phyloP scores from a whole-genome alignment of 1,140 invertebrate genomes.

The Lordiphosa stackelbergi region DNA sequence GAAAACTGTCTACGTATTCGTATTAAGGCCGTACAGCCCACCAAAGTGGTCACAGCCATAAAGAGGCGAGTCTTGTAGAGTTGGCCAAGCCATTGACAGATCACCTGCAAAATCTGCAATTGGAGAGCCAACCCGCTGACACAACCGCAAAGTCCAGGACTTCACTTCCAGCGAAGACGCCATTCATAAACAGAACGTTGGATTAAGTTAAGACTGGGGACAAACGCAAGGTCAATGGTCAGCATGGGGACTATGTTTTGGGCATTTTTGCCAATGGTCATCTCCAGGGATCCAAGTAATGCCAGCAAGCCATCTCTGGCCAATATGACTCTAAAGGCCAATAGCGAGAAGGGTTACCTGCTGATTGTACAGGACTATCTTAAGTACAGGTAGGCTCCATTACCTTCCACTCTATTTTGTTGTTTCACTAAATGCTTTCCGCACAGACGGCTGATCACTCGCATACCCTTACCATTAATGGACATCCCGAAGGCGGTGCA shows the following conservation, averaged over 20 bases:
- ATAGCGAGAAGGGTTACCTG: conserved; percentile 87
- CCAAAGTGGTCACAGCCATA: too few relatives aligned
- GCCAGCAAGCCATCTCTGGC: conserved; percentile 87
- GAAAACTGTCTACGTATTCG: too few relatives aligned
- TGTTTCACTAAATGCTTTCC: background rate
- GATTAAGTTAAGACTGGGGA: too few relatives aligned
- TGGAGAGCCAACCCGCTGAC: too few relatives aligned
- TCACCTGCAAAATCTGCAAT: too few relatives aligned
- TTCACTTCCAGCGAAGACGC: too few relatives aligned
- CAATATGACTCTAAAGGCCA: conserved; percentile 92
- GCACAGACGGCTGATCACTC: conserved; percentile 89
- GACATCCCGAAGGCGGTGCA: conserved; percentile 56
- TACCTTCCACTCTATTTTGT: background rate
- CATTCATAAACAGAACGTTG: too few relatives aligned
- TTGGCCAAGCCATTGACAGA: too few relatives aligned
- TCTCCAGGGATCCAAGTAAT: conserved; percentile 81
- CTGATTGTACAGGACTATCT: conserved; percentile 84
- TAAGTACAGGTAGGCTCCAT: conserved; percentile 36
- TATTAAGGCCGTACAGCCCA: too few relatives aligned
- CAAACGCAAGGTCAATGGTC: too few relatives aligned
- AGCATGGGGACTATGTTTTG: conserved; percentile 84
- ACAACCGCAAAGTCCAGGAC: too few relatives aligned
- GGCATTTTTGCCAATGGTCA: conserved; percentile 90
- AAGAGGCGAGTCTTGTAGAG: too few relatives aligned
- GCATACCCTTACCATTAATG: conserved; percentile 81